phyloP scores from a whole-genome alignment of 2,888 invertebrate genomes.

The Mimas tiliae region DNA sequence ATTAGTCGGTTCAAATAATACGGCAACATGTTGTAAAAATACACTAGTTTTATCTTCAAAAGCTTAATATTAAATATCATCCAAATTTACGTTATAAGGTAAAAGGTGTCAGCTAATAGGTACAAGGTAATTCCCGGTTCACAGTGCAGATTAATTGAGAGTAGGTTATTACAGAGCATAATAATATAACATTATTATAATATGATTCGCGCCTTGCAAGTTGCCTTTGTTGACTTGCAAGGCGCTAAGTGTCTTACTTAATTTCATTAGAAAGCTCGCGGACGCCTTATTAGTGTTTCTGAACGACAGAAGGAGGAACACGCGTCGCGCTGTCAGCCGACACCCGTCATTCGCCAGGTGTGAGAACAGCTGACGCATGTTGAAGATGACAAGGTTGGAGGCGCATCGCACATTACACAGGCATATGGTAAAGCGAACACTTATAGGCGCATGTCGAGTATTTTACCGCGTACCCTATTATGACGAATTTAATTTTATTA shows the following conservation, averaged over 20 bases:
- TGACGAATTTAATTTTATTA: conserved; percentile 45
- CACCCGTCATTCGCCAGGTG: conserved; percentile 58
- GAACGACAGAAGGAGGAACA: conserved; percentile 34
- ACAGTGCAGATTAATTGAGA: background rate
- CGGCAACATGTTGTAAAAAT: no score
- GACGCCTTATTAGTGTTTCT: conserved; percentile 62
- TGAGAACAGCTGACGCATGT: conserved; percentile 61
- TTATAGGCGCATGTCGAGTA: background rate
- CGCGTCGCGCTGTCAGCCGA: conserved; percentile 31
- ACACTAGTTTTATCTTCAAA: background rate
- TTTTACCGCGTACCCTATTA: conserved; percentile 35
- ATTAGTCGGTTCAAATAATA: no score
- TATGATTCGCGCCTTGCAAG: background rate
- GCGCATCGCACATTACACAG: conserved; percentile 32
- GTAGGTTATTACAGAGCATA: background rate
- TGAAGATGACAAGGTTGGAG: conserved; percentile 30
- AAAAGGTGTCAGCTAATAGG: background rate
- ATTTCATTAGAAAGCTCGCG: conserved; percentile 57
- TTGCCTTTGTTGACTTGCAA: conserved; percentile 33
- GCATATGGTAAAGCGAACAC: conserved; percentile 56
- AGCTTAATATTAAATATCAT: background rate
- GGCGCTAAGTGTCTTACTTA: conserved; percentile 48
- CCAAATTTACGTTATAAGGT: background rate
- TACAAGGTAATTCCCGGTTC: background rate
- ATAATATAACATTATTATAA: conserved; percentile 12